phyloP scores from a whole-genome alignment of 1,140 invertebrate species.

The Planococcus citri region DNA sequence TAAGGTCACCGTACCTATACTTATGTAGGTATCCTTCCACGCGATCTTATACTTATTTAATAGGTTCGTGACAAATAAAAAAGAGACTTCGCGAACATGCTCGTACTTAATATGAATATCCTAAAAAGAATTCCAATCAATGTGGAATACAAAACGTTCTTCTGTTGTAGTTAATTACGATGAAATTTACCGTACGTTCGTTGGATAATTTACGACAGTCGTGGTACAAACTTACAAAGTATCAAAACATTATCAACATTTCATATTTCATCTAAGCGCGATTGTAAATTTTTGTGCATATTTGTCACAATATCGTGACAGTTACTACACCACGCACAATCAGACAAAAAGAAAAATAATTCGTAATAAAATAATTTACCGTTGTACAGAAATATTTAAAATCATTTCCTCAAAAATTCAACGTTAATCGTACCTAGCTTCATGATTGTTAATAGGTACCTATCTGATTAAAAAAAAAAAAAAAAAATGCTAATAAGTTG shows the following conservation, averaged over 20 bases:
- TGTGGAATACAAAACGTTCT: background rate
- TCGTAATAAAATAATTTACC: background rate
- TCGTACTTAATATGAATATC: no score
- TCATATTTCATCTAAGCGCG: background rate
- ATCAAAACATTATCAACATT: background rate
- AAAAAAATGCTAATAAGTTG: background rate
- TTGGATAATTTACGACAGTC: background rate
- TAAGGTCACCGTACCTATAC: background rate
- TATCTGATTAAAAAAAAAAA: background rate
- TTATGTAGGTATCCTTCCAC: background rate
- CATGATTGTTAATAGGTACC: background rate
- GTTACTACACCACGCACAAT: background rate
- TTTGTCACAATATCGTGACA: background rate
- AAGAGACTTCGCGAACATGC: background rate
- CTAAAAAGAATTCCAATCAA: background rate
- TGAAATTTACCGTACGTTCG: background rate
- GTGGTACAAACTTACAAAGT: background rate
- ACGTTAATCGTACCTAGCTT: background rate
- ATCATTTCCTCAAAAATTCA: background rate
- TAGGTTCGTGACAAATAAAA: background rate
- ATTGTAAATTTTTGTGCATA: background rate
- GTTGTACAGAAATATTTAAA: background rate
- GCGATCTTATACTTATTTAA: background rate
- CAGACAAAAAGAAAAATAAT: background rate
- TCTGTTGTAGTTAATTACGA: background rate